A percentile compares a stretch with the other conserved stretches of the same genome.
Evolutionary conservation across 2,113 vertebrate genomes (phyloP).

Genomic region (Bos indicus): DNA sequence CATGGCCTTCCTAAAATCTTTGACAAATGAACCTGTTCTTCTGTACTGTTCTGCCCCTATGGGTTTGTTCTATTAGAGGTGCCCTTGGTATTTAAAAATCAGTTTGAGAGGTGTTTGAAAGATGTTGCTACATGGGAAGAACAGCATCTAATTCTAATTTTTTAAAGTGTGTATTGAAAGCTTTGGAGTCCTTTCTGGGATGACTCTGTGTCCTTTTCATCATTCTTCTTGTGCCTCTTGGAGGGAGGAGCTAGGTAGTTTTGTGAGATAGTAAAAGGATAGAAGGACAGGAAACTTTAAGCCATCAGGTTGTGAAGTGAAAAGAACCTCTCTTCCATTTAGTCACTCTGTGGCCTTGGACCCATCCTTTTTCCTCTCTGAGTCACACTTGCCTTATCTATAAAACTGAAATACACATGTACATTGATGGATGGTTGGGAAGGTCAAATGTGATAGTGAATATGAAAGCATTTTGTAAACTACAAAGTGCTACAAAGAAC

Average conservation of each 20-base stretch:
- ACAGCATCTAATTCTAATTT: background rate
- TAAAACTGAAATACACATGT: background rate
- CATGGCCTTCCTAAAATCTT: background rate
- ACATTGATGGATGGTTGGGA: background rate
- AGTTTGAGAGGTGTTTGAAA: background rate
- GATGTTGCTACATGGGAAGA: background rate
- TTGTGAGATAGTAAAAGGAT: background rate
- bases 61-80: slow-evolving; percentile 20
- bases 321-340: background rate
- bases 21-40: slow-evolving; percentile 32
- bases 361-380: background rate
- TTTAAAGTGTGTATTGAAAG: background rate
- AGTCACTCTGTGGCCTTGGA: background rate
- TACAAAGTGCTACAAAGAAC: background rate
- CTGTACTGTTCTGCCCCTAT: background rate
- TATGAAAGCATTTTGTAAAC: background rate
- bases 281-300: background rate
- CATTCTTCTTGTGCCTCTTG: background rate
- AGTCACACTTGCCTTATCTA: background rate
- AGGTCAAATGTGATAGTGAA: background rate
- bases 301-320: background rate
- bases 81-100: slow-evolving; percentile 33
- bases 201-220: background rate
- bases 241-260: background rate
- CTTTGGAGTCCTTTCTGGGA: background rate